phyloP scores from a whole-genome alignment of 2,888 invertebrate genomes.

The Drosophila mulleri region DNA sequence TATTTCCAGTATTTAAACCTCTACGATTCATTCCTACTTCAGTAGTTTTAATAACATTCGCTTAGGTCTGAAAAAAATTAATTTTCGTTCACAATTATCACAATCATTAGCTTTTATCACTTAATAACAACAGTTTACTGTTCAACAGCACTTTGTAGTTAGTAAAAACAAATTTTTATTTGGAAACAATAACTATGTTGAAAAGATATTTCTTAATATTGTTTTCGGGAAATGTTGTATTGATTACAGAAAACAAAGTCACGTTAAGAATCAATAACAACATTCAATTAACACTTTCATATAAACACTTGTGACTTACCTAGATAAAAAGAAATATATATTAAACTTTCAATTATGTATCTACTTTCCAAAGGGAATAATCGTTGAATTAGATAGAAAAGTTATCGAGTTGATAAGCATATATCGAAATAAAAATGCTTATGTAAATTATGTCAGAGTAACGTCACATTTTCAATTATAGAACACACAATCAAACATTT shows the following conservation, averaged over 20 bases:
- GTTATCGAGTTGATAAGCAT: constrained; percentile 31
- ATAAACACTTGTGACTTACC: constrained; percentile 49
- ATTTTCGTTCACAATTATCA: constrained; percentile 5
- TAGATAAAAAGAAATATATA: constrained; percentile 70
- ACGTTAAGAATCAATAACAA: not conserved
- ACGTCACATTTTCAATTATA: not conserved
- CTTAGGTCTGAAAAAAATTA: constrained; percentile 44
- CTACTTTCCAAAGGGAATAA: constrained; percentile 59
- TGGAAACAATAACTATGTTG: constrained; percentile 2
- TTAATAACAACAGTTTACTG: constrained; percentile 3
- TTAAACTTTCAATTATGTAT: constrained; percentile 73
- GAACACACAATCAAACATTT: too few species aligned
- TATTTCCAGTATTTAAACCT: constrained; percentile 86
- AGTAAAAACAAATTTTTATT: constrained; percentile 6
- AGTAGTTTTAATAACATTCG: constrained; percentile 67
- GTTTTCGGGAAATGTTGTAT: not conserved
- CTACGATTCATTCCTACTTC: constrained; percentile 93
- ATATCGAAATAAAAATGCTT: constrained; percentile 6
- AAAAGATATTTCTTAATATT: constrained; percentile 5
- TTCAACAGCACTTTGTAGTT: not conserved
- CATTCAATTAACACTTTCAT: constrained; percentile 5
- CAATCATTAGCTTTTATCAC: not conserved
- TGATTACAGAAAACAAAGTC: not conserved
- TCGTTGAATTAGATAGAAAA: constrained; percentile 43
- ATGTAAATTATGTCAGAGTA: constrained; percentile 10